Conservation (phyloP, 1,140 invertebrate species). For the Carposina sasakii region DNA sequence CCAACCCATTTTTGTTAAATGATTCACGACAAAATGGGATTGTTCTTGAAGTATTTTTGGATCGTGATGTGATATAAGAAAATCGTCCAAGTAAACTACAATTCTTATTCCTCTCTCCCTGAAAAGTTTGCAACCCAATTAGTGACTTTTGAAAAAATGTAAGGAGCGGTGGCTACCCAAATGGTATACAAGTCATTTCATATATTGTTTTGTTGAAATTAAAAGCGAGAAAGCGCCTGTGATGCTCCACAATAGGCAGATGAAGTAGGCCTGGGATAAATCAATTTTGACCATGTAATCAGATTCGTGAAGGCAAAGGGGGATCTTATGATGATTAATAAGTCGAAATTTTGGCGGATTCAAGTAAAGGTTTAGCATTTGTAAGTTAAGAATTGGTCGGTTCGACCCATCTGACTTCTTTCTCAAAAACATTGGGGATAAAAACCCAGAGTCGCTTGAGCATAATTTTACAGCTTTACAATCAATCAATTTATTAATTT, state of each 20-base stretch:
- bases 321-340: conserved; percentile 29
- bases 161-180: conserved; percentile 21
- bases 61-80: conserved; percentile 17
- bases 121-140: conserved; percentile 33
- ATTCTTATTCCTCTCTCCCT: conserved; percentile 17
- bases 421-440: too few species aligned
- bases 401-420: too few species aligned
- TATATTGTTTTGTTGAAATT: conserved; percentile 19
- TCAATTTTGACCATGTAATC: conserved; percentile 25
- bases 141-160: conserved; percentile 23
- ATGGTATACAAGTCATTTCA: conserved; percentile 31
- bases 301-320: conserved; percentile 27
- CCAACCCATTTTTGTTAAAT: conserved; percentile 18
- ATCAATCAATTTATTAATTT: too few species aligned
- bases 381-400: too few species aligned
- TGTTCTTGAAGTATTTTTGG: background rate
- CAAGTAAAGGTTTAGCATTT: too few species aligned
- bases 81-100: conserved; percentile 28
- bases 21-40: conserved; percentile 1
- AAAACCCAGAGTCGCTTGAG: too few species aligned
- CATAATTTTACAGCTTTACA: too few species aligned
- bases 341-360: too few species aligned
- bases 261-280: conserved; percentile 42
- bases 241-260: conserved; percentile 13
- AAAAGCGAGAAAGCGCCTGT: conserved; percentile 20